Percentiles rank a stretch among this genome's conserved stretches.
Conservation (phyloP, 1,140 invertebrate species). For the Idris sp. region DNA sequence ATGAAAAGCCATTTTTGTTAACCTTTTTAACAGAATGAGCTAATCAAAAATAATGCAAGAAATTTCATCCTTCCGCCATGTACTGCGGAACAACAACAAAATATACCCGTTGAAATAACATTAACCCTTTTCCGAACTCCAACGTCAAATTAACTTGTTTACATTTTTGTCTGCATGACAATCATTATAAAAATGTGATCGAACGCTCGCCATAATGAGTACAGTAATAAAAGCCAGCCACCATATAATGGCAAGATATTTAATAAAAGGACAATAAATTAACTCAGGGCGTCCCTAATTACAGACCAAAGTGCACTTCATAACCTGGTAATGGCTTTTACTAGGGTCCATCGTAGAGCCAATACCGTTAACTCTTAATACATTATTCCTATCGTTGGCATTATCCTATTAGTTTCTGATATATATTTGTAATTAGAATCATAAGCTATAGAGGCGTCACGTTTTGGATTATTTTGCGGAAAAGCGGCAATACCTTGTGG, state of each 20-base stretch:
- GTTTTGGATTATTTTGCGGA: conserved; percentile 34
- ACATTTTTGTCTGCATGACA: conserved; percentile 38
- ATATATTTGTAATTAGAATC: conserved; percentile 54
- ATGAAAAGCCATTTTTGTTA: too few relatives aligned
- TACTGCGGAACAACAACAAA: too few relatives aligned
- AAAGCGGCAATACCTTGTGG: too few relatives aligned
- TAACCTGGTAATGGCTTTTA: conserved; percentile 53
- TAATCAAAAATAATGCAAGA: too few relatives aligned
- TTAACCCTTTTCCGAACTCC: conserved; percentile 6
- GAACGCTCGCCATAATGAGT: conserved; percentile 33
- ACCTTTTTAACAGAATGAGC: too few relatives aligned
- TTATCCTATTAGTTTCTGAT: conserved; percentile 57
- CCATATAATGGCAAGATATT: conserved; percentile 50
- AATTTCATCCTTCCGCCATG: too few relatives aligned
- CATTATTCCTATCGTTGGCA: conserved; percentile 49
- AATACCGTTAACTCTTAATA: conserved; percentile 59
- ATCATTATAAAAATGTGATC: conserved; percentile 44
- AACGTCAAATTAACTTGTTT: conserved; percentile 46
- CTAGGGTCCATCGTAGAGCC: conserved; percentile 25
- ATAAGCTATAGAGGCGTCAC: conserved; percentile 46
- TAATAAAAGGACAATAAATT: conserved; percentile 60
- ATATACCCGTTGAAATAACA: not conserved
- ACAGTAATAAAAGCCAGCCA: conserved; percentile 47
- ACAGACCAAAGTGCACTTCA: conserved; percentile 47
- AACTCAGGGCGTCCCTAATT: conserved; percentile 53